phyloP scores from a whole-genome alignment of 2,797 vertebrate genomes.

The Acanthurus tractus region DNA sequence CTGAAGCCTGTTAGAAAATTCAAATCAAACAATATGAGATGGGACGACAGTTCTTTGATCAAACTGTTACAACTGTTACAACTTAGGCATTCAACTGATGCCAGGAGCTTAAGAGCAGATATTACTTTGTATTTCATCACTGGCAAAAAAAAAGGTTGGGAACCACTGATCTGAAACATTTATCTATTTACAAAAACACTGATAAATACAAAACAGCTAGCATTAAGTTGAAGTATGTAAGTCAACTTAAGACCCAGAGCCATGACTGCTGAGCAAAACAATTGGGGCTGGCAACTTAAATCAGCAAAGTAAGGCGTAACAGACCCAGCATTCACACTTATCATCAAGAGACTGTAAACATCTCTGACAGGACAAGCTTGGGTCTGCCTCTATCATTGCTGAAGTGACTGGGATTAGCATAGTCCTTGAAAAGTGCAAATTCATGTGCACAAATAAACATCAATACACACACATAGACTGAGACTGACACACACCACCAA shows the following conservation, averaged over 20 bases:
- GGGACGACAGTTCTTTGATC: too few species aligned
- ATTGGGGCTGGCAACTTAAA: not conserved
- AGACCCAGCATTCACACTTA: not conserved
- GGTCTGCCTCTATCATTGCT: not conserved
- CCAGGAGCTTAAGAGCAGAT: too few species aligned
- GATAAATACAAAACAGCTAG: too few species aligned
- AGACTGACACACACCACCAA: slow-evolving; percentile 10
- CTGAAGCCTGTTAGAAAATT: too few species aligned
- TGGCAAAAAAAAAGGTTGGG: too few species aligned
- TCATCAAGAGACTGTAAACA: slow-evolving; percentile 13
- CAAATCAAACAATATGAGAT: too few species aligned
- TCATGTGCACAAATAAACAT: not conserved
- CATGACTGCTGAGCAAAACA: not conserved
- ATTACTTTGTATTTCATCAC: too few species aligned
- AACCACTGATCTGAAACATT: too few species aligned
- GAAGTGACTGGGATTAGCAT: not conserved
- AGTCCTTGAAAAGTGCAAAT: not conserved
- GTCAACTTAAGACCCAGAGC: not conserved
- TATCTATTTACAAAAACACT: too few species aligned
- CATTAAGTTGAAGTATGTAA: too few species aligned
- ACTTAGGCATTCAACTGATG: too few species aligned
- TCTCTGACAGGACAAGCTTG: slow-evolving; percentile 6
- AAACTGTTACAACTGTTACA: too few species aligned
- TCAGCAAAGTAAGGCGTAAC: not conserved
- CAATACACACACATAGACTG: not conserved